Evolutionary conservation across 1,140 invertebrate species (phyloP).

Genomic region (Drosophila rufa): DNA sequence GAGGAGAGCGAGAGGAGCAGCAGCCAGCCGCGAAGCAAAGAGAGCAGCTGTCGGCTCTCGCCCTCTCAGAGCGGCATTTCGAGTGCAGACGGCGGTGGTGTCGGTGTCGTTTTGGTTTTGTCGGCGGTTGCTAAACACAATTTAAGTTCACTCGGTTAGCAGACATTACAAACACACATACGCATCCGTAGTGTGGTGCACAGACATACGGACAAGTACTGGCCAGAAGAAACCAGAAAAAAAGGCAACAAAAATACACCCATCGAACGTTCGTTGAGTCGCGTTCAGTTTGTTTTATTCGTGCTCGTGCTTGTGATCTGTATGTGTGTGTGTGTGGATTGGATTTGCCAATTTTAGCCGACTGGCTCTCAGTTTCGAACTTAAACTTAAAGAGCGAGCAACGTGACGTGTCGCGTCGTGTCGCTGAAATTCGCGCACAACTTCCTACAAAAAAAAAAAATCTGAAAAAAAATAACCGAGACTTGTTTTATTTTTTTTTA

Average conservation of each 20-base stretch:
- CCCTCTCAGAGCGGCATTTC: constrained; percentile 42
- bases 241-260: constrained; percentile 31
- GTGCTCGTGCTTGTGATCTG: constrained; percentile 30
- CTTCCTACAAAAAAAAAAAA: constrained; percentile 56
- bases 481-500: constrained; percentile 42
- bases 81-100: constrained; percentile 42
- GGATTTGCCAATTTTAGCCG: constrained; percentile 79
- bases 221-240: constrained; percentile 41
- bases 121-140: constrained; percentile 65
- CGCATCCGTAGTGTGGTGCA: constrained; percentile 15
- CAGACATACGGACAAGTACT: constrained; percentile 23
- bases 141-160: constrained; percentile 81
- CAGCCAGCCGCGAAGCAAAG: constrained; percentile 25
- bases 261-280: constrained; percentile 34
- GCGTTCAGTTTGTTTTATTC: constrained; percentile 40
- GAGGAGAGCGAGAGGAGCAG: constrained; percentile 13
- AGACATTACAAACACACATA: constrained; percentile 44
- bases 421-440: constrained; percentile 68
- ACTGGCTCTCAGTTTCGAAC: constrained; percentile 78
- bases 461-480: constrained; percentile 21
- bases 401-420: constrained; percentile 76
- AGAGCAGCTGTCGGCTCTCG: constrained; percentile 18
- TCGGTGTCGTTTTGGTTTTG: constrained; percentile 50
- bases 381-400: constrained; percentile 83
- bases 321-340: constrained; percentile 46